These are phyloP conservation scores for Sterrhoptilus dennistouni DNA, from an alignment of 2,113 vertebrate species.

Conservation along the genomic window DNA sequence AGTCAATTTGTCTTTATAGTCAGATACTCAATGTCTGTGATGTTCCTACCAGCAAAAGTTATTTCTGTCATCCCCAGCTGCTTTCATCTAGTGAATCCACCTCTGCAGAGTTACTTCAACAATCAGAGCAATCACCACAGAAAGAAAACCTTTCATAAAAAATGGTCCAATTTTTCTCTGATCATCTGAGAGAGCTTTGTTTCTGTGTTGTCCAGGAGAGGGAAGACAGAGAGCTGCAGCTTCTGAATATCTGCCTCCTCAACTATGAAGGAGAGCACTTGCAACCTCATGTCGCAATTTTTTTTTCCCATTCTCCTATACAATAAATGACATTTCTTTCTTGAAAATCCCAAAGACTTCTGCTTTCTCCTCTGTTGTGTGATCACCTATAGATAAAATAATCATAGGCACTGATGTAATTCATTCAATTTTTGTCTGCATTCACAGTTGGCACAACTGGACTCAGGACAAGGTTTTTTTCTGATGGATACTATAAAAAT, in stretches of 20 bases:
- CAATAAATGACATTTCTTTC: not conserved
- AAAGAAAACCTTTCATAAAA: not conserved
- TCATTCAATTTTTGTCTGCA: not conserved
- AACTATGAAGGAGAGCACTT: not conserved
- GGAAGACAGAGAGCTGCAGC: not conserved
- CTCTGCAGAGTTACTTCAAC: not conserved
- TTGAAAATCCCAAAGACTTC: not conserved
- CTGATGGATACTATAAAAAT: not conserved
- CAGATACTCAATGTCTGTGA: not conserved
- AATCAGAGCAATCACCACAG: not conserved
- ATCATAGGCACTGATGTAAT: not conserved
- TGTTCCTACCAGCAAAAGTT: conserved; percentile 36
- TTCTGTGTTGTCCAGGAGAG: not conserved
- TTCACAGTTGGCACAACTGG: not conserved
- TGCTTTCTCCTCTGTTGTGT: not conserved
- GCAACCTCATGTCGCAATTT: not conserved
- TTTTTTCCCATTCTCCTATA: not conserved
- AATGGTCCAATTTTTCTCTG: not conserved
- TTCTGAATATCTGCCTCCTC: not conserved
- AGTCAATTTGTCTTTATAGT: conserved; percentile 22
- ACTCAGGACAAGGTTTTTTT: not conserved
- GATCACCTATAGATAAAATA: not conserved
- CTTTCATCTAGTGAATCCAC: not conserved
- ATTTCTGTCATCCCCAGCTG: conserved; percentile 2
- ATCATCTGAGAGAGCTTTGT: not conserved